Conservation (phyloP, 1,140 invertebrate species). For the Drosophila athabasca region DNA sequence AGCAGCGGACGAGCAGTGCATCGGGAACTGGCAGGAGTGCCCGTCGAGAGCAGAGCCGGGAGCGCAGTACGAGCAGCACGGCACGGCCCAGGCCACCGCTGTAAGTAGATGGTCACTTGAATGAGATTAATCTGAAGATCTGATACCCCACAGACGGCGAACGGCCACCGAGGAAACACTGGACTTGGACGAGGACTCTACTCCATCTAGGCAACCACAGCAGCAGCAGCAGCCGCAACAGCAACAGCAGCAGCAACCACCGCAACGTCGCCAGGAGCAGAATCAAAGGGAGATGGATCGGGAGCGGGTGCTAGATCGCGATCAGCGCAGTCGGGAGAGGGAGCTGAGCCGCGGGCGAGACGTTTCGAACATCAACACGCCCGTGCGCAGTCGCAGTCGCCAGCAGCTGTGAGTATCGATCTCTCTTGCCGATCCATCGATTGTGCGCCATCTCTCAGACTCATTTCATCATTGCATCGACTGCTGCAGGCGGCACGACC, state of each 20-base stretch:
- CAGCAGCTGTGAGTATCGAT: constrained; percentile 66
- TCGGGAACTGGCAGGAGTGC: constrained; percentile 30
- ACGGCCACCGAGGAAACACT: constrained; percentile 77
- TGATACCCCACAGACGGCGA: constrained; percentile 49
- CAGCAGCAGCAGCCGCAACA: constrained; percentile 44
- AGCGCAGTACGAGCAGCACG: constrained; percentile 70
- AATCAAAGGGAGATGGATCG: constrained; percentile 49
- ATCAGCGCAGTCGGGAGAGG: constrained; percentile 65
- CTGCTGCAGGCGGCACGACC: constrained; percentile 50
- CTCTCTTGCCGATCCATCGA: too few relatives aligned
- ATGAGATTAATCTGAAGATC: not conserved
- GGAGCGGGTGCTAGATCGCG: constrained; percentile 58
- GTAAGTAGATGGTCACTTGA: constrained; percentile 44
- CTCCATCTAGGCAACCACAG: constrained; percentile 49
- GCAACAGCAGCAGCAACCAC: constrained; percentile 40
- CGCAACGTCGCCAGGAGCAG: constrained; percentile 42
- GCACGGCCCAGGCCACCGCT: constrained; percentile 54
- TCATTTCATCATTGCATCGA: constrained; percentile 32
- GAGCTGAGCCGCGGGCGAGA: constrained; percentile 67
- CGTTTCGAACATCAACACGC: constrained; percentile 51
- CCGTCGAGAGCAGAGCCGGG: constrained; percentile 53
- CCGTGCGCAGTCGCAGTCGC: constrained; percentile 71
- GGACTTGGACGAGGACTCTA: constrained; percentile 71
- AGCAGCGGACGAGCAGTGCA: constrained; percentile 59
- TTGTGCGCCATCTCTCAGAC: constrained; percentile 9